Percentiles rank a stretch among this genome's conserved stretches.
Conservation (phyloP, 2,888 invertebrate genomes). For the Digitonthophagus gazella region DNA sequence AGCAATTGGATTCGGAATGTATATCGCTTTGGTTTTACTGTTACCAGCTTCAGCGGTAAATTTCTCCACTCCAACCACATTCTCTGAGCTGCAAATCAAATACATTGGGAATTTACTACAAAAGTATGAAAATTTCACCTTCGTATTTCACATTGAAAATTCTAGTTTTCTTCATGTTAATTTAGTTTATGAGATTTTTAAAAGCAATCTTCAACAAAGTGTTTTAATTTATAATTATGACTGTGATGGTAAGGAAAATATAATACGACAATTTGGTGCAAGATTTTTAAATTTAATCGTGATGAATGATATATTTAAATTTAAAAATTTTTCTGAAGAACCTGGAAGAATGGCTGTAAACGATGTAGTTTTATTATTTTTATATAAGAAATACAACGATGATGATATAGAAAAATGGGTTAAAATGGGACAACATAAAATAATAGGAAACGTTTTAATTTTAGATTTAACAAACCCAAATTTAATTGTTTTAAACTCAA, state of each 20-base stretch:
- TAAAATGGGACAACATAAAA: background rate
- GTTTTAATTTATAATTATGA: background rate
- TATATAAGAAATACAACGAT: background rate
- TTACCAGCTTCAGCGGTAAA: background rate
- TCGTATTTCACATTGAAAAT: slow-evolving; percentile 27
- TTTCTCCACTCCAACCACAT: background rate
- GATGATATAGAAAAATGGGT: background rate
- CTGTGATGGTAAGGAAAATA: background rate
- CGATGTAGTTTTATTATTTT: slow-evolving; percentile 12
- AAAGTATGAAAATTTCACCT: slow-evolving; percentile 23
- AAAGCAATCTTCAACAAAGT: background rate
- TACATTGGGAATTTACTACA: slow-evolving; percentile 24
- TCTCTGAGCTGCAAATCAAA: slow-evolving; percentile 3
- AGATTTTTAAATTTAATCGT: slow-evolving; percentile 17
- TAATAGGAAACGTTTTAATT: slow-evolving; percentile 32
- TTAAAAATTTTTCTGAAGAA: slow-evolving; percentile 6
- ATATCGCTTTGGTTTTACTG: background rate
- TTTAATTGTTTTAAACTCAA: slow-evolving; percentile 24
- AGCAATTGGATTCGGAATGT: background rate
- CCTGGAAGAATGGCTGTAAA: slow-evolving; percentile 5
- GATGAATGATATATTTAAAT: slow-evolving; percentile 6
- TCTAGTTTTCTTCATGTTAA: slow-evolving; percentile 11
- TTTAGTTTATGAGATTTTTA: slow-evolving; percentile 4
- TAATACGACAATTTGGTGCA: background rate
- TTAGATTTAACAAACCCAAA: slow-evolving; percentile 19